phyloP scores from a whole-genome alignment of 2,888 invertebrate species.

The Cyrtodaria siliqua region DNA sequence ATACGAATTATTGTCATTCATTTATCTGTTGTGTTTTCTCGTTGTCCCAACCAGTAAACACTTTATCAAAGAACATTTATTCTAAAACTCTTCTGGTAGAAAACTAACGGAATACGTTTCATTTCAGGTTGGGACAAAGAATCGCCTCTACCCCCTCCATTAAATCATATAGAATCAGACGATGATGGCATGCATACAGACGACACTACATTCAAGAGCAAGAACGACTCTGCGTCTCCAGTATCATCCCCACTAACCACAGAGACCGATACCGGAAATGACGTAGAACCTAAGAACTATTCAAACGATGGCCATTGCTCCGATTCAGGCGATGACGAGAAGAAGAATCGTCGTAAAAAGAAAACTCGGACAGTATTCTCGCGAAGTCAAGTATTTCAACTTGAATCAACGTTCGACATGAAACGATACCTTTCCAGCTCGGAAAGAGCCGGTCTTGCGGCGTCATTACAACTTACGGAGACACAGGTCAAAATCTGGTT shows the following conservation, averaged over 20 bases:
- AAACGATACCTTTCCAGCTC: conserved; percentile 86
- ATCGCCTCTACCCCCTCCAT: neutral
- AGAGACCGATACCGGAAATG: conserved; percentile 27
- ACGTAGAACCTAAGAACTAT: conserved; percentile 24
- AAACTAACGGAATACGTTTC: too few species aligned
- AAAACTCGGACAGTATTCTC: conserved; percentile 86
- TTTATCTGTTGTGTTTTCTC: too few species aligned
- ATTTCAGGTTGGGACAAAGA: conserved; percentile 16
- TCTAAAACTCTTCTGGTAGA: too few species aligned
- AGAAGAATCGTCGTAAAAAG: conserved; percentile 84
- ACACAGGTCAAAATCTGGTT: conserved; percentile 87
- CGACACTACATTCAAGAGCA: conserved; percentile 28
- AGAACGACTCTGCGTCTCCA: conserved; percentile 1
- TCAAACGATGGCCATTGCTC: conserved; percentile 38
- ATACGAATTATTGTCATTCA: too few species aligned
- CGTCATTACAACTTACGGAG: conserved; percentile 85
- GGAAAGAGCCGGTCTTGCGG: conserved; percentile 85
- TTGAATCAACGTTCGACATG: conserved; percentile 86
- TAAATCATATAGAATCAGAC: conserved; percentile 41
- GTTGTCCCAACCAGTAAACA: too few species aligned
- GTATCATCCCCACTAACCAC: conserved; percentile 29
- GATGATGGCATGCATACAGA: conserved; percentile 51
- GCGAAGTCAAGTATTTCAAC: conserved; percentile 85
- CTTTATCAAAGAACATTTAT: neutral
- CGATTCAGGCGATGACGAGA: conserved; percentile 75